Evolutionary conservation across 2,797 vertebrate genomes (phyloP).

Genomic region (Thamnophis elegans): DNA sequence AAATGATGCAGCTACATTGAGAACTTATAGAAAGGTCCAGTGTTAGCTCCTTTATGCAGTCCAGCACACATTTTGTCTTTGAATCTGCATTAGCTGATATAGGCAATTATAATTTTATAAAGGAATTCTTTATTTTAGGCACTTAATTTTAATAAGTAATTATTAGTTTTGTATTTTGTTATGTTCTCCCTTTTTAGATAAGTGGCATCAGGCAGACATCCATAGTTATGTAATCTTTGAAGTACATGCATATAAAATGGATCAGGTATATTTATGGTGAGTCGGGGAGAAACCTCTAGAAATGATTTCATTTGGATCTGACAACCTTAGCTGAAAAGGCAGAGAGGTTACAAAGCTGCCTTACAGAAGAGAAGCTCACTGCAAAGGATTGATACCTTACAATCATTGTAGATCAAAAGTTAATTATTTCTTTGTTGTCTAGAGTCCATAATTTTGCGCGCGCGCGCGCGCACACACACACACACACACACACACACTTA

Average conservation of each 20-base stretch:
- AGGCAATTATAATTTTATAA: not conserved
- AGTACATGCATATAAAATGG: not conserved
- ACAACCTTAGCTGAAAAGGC: not conserved
- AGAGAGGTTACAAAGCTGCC: not conserved
- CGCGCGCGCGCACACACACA: too few species aligned
- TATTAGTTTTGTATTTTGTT: not conserved
- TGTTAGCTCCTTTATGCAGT: not conserved
- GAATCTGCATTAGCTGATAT: not conserved
- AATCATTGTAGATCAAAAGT: not conserved
- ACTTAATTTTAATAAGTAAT: not conserved
- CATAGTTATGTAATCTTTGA: not conserved
- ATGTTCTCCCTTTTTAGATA: not conserved
- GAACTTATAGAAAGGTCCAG: not conserved
- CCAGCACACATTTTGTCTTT: not conserved
- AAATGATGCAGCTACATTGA: not conserved
- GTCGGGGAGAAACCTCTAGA: not conserved
- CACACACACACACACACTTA: too few species aligned
- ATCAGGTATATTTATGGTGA: not conserved
- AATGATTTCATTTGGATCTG: not conserved
- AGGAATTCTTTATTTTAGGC: not conserved
- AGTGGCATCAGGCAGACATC: not conserved
- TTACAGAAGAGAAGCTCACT: not conserved
- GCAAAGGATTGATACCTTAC: not conserved
- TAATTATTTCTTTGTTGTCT: not conserved
- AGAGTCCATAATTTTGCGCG: not conserved